Evolutionary conservation across 2,113 vertebrate genomes (phyloP).

Genomic region (Peromyscus polionotus): DNA sequence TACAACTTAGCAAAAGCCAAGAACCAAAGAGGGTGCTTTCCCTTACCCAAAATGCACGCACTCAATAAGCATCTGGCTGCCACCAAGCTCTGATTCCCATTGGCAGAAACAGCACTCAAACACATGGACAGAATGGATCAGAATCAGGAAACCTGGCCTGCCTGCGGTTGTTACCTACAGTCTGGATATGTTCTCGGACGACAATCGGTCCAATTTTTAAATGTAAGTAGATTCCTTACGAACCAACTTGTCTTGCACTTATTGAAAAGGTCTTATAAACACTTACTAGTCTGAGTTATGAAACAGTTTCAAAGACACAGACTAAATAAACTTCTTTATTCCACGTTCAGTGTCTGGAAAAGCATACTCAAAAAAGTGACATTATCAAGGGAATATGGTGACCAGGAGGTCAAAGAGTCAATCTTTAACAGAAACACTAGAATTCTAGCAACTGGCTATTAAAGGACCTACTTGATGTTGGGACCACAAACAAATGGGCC

Average conservation of each 20-base stretch:
- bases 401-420: background rate
- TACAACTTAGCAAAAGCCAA: background rate
- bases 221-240: constrained; percentile 7
- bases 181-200: background rate
- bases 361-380: background rate
- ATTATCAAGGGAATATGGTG: background rate
- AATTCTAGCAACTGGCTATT: background rate
- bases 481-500: background rate
- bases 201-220: constrained; percentile 28
- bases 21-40: background rate
- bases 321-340: constrained; percentile 28
- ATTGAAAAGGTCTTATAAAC: background rate
- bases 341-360: background rate
- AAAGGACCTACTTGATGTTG: background rate
- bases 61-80: background rate
- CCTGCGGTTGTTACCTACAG: background rate
- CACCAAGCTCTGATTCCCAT: background rate
- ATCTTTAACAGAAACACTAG: constrained; percentile 3
- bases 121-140: background rate
- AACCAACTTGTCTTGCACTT: background rate
- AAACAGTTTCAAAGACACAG: constrained; percentile 12
- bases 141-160: background rate
- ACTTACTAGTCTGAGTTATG: background rate
- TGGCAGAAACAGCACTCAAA: background rate
- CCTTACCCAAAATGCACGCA: background rate